A percentile compares a stretch with the other conserved stretches of the same genome.
Conservation (phyloP, 2,888 invertebrate genomes). For the Drosophila infuscata region DNA sequence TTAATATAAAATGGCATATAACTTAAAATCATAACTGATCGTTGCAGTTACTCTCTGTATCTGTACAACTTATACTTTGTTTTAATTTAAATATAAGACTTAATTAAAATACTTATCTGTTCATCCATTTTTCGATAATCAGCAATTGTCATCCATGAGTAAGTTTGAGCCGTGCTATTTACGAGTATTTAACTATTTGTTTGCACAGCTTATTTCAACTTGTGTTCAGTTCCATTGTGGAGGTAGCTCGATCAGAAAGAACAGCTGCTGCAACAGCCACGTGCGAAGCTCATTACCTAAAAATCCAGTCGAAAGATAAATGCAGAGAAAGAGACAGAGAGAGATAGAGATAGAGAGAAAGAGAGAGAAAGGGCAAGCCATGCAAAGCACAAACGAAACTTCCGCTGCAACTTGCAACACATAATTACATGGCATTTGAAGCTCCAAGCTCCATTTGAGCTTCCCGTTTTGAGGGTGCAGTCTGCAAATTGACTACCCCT, state of each 20-base stretch:
- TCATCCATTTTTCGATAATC: background rate
- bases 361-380: slow-evolving; percentile 2
- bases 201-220: slow-evolving; percentile 55
- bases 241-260: slow-evolving; percentile 32
- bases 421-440: slow-evolving; percentile 65
- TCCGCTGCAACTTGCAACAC: slow-evolving; percentile 49
- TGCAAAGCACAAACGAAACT: slow-evolving; percentile 23
- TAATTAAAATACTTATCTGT: background rate
- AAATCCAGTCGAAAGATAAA: slow-evolving; percentile 16
- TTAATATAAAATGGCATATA: background rate
- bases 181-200: slow-evolving; percentile 46
- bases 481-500: slow-evolving; percentile 51
- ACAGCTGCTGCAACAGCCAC: slow-evolving; percentile 36
- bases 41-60: background rate
- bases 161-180: slow-evolving; percentile 24
- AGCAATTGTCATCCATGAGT: slow-evolving; percentile 8
- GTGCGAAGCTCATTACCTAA: slow-evolving; percentile 50
- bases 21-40: background rate
- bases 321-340: no score
- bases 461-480: slow-evolving; percentile 62
- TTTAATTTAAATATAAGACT: background rate
- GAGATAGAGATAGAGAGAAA: background rate
- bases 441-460: slow-evolving; percentile 72
- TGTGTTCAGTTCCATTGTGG: slow-evolving; percentile 7
- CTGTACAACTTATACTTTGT: background rate